phyloP scores from a whole-genome alignment of 1,140 invertebrate genomes.

The Conopomorpha cramerella region DNA sequence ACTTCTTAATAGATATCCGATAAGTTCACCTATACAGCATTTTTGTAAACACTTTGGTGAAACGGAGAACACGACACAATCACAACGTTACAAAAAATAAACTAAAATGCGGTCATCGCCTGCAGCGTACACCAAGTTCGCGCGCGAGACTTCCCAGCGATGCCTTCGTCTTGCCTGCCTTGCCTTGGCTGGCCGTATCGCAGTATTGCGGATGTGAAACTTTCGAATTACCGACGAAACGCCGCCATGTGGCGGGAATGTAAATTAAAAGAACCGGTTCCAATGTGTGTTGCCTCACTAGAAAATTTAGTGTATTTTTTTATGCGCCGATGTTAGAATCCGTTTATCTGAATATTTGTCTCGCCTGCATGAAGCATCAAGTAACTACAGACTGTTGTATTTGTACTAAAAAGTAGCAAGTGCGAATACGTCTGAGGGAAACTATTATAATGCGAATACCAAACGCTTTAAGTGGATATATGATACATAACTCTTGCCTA shows the following conservation, averaged over 20 bases:
- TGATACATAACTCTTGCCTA: too few species aligned
- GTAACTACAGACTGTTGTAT: too few species aligned
- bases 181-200: slow-evolving; percentile 41
- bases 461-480: too few species aligned
- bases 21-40: slow-evolving; percentile 58
- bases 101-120: slow-evolving; percentile 55
- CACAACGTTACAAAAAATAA: slow-evolving; percentile 51
- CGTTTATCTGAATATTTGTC: too few species aligned
- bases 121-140: slow-evolving; percentile 53
- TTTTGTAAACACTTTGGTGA: slow-evolving; percentile 50
- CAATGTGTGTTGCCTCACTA: too few species aligned
- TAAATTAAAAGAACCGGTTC: slow-evolving; percentile 48
- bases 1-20: slow-evolving; percentile 26
- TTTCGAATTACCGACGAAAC: slow-evolving; percentile 48
- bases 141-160: slow-evolving; percentile 55
- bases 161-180: slow-evolving; percentile 30
- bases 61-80: slow-evolving; percentile 51
- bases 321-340: too few species aligned
- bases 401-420: too few species aligned
- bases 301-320: too few species aligned
- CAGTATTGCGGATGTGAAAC: slow-evolving; percentile 59
- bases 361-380: too few species aligned
- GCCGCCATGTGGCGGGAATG: slow-evolving; percentile 52
- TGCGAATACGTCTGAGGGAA: too few species aligned
- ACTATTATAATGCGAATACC: too few species aligned